Percentiles rank a stretch among this genome's conserved stretches.
These are phyloP conservation scores for Diacarnus erythraeanus DNA, from an alignment of 37 sponge, comb jelly and placozoan genomes.

Conservation along the genomic window DNA sequence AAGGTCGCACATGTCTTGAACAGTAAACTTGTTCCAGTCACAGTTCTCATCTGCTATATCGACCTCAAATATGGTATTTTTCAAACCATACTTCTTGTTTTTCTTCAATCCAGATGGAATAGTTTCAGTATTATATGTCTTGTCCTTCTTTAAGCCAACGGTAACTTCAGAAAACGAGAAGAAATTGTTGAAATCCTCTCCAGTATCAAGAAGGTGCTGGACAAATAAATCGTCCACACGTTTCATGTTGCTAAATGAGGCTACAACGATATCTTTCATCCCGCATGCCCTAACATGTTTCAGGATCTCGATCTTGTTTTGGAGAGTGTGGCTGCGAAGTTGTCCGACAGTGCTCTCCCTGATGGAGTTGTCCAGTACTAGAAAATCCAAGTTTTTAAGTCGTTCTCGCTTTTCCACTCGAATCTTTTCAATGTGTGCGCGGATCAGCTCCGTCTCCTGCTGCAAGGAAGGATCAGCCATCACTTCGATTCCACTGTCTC, in stretches of 20 bases:
- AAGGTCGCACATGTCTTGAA: slow-evolving; percentile 57
- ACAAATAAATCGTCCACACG: slow-evolving; percentile 81
- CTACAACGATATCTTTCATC: slow-evolving; percentile 73
- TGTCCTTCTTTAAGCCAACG: slow-evolving; percentile 27
- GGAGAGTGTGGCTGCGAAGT: slow-evolving; percentile 79
- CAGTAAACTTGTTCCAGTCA: slow-evolving; percentile 64
- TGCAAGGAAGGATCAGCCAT: too few species aligned
- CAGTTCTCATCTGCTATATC: slow-evolving; percentile 45
- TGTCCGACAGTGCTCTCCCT: slow-evolving; percentile 92
- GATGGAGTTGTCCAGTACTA: slow-evolving; percentile 89
- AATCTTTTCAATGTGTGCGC: neutral
- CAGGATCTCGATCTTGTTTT: slow-evolving; percentile 74
- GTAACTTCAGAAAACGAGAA: slow-evolving; percentile 78
- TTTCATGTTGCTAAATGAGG: slow-evolving; percentile 69
- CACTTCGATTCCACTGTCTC: too few species aligned
- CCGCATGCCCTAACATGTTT: slow-evolving; percentile 73
- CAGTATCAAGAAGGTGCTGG: slow-evolving; percentile 42
- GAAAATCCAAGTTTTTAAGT: slow-evolving; percentile 68
- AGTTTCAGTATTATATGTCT: slow-evolving; percentile 50
- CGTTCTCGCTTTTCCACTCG: slow-evolving; percentile 40
- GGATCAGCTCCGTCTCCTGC: too few species aligned
- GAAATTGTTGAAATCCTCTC: slow-evolving; percentile 55
- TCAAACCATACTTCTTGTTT: slow-evolving; percentile 64
- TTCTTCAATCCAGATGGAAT: slow-evolving; percentile 65
- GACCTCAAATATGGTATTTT: slow-evolving; percentile 72